Conservation (phyloP, 2,797 vertebrate genomes). For the Sebastes hubbsi region DNA sequence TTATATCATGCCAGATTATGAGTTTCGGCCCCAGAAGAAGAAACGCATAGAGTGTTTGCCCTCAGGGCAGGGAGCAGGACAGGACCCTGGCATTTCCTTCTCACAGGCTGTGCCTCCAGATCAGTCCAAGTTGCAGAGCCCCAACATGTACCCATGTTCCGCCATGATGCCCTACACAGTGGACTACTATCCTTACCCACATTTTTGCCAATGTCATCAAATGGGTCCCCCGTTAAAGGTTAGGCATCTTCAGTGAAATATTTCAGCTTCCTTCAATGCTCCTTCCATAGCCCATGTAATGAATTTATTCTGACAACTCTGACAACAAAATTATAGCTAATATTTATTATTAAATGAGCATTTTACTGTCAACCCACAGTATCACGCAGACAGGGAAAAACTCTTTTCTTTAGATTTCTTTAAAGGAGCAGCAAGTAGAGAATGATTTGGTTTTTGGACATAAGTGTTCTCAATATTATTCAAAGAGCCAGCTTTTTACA, state of each 20-base stretch:
- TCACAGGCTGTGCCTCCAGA: conserved; percentile 67
- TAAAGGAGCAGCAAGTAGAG: neutral
- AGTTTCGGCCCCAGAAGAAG: conserved; percentile 5
- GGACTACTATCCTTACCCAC: conserved; percentile 56
- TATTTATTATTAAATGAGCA: neutral
- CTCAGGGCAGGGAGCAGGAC: neutral
- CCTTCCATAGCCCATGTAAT: neutral
- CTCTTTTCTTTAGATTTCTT: neutral
- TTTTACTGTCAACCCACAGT: neutral
- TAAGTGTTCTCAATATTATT: neutral
- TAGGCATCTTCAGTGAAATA: conserved; percentile 30
- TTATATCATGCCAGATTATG: conserved; percentile 29
- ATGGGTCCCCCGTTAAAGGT: conserved; percentile 78
- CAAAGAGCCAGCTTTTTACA: neutral
- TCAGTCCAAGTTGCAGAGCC: conserved; percentile 62
- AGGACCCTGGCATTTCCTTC: conserved; percentile 35
- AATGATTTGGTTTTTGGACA: neutral
- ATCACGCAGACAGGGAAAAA: neutral
- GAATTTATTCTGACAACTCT: neutral
- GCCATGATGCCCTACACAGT: conserved; percentile 54
- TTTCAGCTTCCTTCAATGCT: neutral
- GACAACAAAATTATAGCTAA: neutral
- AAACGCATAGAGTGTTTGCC: neutral
- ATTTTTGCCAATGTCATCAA: conserved; percentile 67
- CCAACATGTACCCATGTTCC: conserved; percentile 52